phyloP scores from a whole-genome alignment of 2,797 vertebrate genomes.

The Typhlichthys eigenmanni region DNA sequence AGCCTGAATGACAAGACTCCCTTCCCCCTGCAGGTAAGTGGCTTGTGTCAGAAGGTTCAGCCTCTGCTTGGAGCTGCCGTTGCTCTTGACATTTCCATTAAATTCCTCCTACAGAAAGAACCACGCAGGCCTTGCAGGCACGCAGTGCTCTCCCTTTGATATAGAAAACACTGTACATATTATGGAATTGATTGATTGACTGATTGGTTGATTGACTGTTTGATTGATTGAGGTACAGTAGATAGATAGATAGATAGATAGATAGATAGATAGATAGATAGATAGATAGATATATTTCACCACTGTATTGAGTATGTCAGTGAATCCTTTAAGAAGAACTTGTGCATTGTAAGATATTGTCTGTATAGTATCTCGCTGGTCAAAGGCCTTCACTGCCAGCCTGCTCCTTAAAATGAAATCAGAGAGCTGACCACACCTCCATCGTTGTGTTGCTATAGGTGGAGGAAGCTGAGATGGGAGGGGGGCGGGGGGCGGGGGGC shows the following conservation, averaged over 20 bases:
- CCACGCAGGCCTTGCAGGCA: slow-evolving; percentile 32
- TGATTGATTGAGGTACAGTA: neutral
- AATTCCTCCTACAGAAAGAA: slow-evolving; percentile 59
- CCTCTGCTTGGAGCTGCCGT: slow-evolving; percentile 62
- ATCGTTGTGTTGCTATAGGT: slow-evolving; percentile 1
- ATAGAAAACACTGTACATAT: neutral
- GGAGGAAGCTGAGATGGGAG: slow-evolving; percentile 14
- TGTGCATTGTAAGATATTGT: too few species aligned
- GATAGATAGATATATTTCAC: neutral
- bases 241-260: neutral
- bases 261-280: neutral
- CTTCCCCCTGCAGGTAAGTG: slow-evolving; percentile 53
- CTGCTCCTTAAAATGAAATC: slow-evolving; percentile 54
- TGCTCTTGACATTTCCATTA: slow-evolving; percentile 74
- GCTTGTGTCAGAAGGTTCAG: slow-evolving; percentile 54
- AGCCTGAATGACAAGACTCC: slow-evolving; percentile 65
- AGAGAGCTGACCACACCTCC: slow-evolving; percentile 51
- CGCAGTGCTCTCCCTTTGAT: slow-evolving; percentile 17
- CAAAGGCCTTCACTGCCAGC: slow-evolving; percentile 54
- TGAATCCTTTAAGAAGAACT: neutral
- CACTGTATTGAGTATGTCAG: neutral
- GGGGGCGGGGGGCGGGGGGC: neutral
- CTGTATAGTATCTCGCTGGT: slow-evolving; percentile 5
- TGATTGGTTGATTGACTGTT: neutral
- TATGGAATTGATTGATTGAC: neutral